These are phyloP conservation scores for Climacteris rufus DNA, from an alignment of 2,113 vertebrate genomes.

Conservation along the genomic window DNA sequence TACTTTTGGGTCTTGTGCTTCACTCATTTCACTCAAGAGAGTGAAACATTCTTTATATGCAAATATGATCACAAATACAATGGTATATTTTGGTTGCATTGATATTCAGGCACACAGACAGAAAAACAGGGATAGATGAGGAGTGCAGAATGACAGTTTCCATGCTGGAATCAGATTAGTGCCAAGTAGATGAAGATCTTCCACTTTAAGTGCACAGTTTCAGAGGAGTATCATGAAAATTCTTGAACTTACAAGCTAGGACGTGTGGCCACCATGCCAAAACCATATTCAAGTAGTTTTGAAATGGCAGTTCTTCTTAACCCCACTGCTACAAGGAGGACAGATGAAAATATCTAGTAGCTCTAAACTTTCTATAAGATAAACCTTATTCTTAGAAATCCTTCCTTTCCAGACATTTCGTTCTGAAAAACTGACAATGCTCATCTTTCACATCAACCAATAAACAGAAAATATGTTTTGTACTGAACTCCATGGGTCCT, in stretches of 20 bases:
- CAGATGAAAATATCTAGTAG: neutral
- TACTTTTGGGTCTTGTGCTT: neutral
- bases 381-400: neutral
- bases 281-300: neutral
- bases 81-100: neutral
- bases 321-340: rapidly evolving
- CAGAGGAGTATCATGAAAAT: neutral
- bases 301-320: neutral
- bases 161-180: neutral
- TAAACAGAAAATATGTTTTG: neutral
- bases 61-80: neutral
- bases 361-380: neutral
- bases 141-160: neutral
- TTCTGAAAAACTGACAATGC: neutral
- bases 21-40: neutral
- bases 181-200: neutral
- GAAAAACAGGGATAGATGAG: neutral
- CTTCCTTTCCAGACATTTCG: neutral
- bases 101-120: neutral
- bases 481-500: neutral
- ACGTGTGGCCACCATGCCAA: neutral
- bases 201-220: neutral
- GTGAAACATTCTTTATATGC: neutral
- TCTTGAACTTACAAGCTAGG: neutral
- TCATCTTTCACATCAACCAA: neutral